These are phyloP conservation scores for Myiotriccus ornatus DNA, from an alignment of 2,797 vertebrate genomes.

Conservation along the genomic window DNA sequence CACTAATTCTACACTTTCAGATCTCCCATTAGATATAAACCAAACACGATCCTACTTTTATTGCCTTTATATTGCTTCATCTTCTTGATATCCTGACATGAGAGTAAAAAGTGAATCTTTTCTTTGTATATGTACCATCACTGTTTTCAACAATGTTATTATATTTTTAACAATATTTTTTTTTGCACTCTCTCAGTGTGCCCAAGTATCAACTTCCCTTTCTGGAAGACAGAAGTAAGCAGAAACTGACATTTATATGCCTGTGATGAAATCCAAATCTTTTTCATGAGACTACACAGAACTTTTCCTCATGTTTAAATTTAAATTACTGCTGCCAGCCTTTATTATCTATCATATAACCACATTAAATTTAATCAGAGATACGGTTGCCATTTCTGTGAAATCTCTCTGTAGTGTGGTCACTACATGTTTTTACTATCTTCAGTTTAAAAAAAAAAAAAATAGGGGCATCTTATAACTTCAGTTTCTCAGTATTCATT, in stretches of 20 bases:
- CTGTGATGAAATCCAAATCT: slow-evolving; percentile 16
- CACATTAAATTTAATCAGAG: slow-evolving; percentile 22
- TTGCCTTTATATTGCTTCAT: background rate
- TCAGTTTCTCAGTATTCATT: background rate
- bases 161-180: background rate
- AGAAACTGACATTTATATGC: background rate
- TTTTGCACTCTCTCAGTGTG: background rate
- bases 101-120: background rate
- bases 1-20: background rate
- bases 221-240: background rate
- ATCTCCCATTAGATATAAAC: background rate
- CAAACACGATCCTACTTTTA: background rate
- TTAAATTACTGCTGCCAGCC: slow-evolving; percentile 18
- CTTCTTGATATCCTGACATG: background rate
- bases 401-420: background rate
- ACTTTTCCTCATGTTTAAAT: background rate
- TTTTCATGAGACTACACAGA: slow-evolving; percentile 17
- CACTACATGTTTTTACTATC: background rate
- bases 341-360: slow-evolving; percentile 28
- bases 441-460: background rate
- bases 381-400: background rate
- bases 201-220: background rate
- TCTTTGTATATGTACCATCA: background rate
- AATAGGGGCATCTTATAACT: background rate
- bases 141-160: background rate